Evolutionary conservation across 2,797 vertebrate species (phyloP).

Genomic region (Sebastes oblongus): DNA sequence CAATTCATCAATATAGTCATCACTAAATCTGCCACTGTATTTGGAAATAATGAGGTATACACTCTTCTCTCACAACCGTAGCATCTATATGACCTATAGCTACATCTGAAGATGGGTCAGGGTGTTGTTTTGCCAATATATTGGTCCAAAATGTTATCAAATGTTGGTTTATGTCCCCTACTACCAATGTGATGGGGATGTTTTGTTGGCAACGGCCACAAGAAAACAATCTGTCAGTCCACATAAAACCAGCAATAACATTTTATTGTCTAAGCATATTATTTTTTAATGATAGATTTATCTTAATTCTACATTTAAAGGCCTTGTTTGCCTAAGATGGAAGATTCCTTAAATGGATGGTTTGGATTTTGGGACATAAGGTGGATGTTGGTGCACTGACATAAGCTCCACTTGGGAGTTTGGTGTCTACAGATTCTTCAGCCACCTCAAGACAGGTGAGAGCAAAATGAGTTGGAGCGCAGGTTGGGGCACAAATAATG

Average conservation of each 20-base stretch:
- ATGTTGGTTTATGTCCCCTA: background rate
- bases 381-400: background rate
- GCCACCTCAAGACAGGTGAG: background rate
- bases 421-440: background rate
- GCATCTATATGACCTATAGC: background rate
- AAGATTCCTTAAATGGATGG: background rate
- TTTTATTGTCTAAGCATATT: background rate
- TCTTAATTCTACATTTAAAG: background rate
- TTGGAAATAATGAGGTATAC: constrained; percentile 18
- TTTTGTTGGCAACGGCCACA: background rate
- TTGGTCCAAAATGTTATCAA: background rate
- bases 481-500: background rate
- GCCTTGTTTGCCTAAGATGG: background rate
- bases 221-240: constrained; percentile 7
- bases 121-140: background rate
- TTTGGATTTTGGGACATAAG: background rate
- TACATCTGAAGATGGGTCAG: background rate
- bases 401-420: background rate
- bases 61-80: background rate
- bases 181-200: background rate
- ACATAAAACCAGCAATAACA: background rate
- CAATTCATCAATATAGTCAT: constrained; percentile 1
- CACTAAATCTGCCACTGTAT: constrained; percentile 17
- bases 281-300: background rate
- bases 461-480: background rate